Percentiles rank a stretch among this genome's conserved stretches.
Conservation (phyloP, 2,113 vertebrate genomes). For the Gobius niger region DNA sequence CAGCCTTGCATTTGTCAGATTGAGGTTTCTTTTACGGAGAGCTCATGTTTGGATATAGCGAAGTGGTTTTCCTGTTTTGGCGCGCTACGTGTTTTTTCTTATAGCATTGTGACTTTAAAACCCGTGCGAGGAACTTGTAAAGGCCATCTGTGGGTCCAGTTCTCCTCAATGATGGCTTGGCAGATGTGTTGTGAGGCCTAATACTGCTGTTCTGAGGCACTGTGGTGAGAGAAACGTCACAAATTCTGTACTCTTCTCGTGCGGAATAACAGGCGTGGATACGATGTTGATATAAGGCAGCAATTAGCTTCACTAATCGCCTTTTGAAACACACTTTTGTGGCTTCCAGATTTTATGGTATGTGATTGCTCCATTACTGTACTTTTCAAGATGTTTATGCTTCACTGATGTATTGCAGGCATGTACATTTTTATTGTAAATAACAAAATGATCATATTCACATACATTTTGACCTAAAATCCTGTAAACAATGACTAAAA, state of each 20-base stretch:
- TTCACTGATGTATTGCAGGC: not conserved
- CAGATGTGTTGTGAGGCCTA: constrained; percentile 43
- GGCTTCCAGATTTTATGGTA: constrained; percentile 26
- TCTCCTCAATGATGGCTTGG: constrained; percentile 53
- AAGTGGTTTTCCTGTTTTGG: constrained; percentile 66
- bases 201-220: constrained; percentile 53
- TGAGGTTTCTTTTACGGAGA: constrained; percentile 58
- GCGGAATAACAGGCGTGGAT: constrained; percentile 47
- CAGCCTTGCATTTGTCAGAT: constrained; percentile 49
- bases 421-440: not conserved
- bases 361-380: constrained; percentile 37
- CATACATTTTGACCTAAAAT: not conserved
- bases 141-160: constrained; percentile 56
- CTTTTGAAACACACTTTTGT: constrained; percentile 29
- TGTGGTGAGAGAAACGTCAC: constrained; percentile 42
- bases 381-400: not conserved
- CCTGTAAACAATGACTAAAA: not conserved
- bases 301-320: constrained; percentile 56
- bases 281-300: constrained; percentile 56
- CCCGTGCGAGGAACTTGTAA: constrained; percentile 47
- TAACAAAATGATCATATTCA: not conserved
- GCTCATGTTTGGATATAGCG: constrained; percentile 66
- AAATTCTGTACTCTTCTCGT: constrained; percentile 33
- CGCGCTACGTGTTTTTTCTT: constrained; percentile 53
- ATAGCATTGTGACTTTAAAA: constrained; percentile 60